Evolutionary conservation across 2,888 invertebrate species (phyloP), one percentile per base, ranked within the genome.

Genomic region (Eudemis profundana): DNA sequence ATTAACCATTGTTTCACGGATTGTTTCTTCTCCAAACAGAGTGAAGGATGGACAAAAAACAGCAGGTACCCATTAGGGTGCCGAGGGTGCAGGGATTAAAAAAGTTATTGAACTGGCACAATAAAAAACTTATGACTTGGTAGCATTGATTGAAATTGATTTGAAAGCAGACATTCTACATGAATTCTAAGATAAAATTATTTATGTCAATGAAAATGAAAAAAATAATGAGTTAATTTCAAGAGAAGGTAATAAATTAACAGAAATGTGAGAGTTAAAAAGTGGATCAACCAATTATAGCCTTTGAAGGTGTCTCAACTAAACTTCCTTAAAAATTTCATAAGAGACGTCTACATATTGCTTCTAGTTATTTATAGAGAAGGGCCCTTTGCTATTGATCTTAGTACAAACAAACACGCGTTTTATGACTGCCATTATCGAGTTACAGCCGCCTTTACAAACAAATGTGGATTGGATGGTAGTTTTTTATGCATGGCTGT

Each of bases 1-100:
- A 86, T 85, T 84, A 85, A 85, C 83, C 85, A 89, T 91, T 90
- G 90, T 90, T 90, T 86, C 83, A 84, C 78, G 78, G 82, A 81
- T 82, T 84, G 85, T 83, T 86, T 79, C 83, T 81, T 84, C 81
- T 85, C 81, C 81, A 89, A 89, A 90, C 87, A 90, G 74, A 72
- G 70, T 74, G 70, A 76, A 72, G 77, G 79, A 78, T 74, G 57
- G 86, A 89, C 84, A 90, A 91, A 90, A 91, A 90, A 89, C 86
- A 89, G 83, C 89, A 89, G 91, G 91, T 89, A 90, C 73, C 66
- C 67, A 61, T 40, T 38, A 47, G 40, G 62, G 51, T 62, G 53
- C 50, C 4, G 12, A 3, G 33, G 10, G 8, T n/a, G 17, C 74
- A 70, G 70, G 70, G 64, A 71, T 46, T 56, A 63, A 77, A 79